Percentiles rank a stretch among this genome's conserved stretches.
phyloP scores from a whole-genome alignment of 2,113 vertebrate genomes.

The Meles meles region DNA sequence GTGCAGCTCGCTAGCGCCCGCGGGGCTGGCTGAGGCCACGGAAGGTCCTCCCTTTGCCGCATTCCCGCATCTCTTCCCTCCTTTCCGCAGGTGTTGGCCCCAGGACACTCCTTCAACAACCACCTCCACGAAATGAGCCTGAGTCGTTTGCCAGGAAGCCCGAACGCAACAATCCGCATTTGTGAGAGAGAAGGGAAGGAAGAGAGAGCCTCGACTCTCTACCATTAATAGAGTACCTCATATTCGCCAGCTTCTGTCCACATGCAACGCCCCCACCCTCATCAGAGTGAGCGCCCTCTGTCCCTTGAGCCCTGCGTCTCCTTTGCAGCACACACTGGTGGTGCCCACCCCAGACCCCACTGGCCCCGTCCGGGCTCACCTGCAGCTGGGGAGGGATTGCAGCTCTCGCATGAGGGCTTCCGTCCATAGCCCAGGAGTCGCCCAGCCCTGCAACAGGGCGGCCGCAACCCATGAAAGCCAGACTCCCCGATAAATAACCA shows the following conservation, averaged over 20 bases:
- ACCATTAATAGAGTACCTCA: background rate
- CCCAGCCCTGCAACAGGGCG: background rate
- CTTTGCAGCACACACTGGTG: background rate
- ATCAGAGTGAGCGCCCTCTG: background rate
- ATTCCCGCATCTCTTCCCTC: background rate
- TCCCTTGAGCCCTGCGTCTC: fast-evolving
- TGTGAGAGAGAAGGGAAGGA: background rate
- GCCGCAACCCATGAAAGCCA: background rate
- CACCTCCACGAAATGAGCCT: background rate
- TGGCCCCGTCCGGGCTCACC: background rate
- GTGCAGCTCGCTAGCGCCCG: fast-evolving
- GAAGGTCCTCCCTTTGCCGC: background rate
- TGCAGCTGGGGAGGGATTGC: background rate
- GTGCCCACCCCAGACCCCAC: background rate
- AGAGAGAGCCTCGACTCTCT: background rate
- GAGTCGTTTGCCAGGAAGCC: background rate
- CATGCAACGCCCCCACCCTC: background rate
- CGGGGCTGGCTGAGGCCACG: background rate
- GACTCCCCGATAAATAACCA: background rate
- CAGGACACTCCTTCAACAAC: background rate
- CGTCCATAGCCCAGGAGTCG: background rate
- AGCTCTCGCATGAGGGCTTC: background rate
- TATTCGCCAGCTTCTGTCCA: background rate
- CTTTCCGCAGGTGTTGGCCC: background rate
- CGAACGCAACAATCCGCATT: background rate